Evolutionary conservation across 2,797 vertebrate genomes (phyloP), one percentile per base, ranked within the genome.

Genomic region (Semaprochilodus insignis): DNA sequence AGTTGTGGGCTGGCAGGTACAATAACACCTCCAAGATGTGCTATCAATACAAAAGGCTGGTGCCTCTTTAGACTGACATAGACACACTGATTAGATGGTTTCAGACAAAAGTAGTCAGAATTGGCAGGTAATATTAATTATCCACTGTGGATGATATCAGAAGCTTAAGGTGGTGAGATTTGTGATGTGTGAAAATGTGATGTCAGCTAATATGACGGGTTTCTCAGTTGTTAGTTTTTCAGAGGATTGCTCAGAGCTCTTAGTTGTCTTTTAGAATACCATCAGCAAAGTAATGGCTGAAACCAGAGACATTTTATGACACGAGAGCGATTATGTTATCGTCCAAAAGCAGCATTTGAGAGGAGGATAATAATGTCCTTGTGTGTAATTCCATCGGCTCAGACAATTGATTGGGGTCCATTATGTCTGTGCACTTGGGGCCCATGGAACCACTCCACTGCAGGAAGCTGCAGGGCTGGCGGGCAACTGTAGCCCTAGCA

Each of bases 1-100:
- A 95, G 94, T 1, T 99, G 98, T 81, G 97, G 98, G 48, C 95
- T 99, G 17, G 94, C 97, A 89, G 98, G 98, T 99, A 87, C 5
- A 80, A 77, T 44, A 62, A 52, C 31, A 63, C 36, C n/a, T 57
- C 5, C 36, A 77, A 6, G 21, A 23, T 6, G 15, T 6, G 23
- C 70, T 17, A 6, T 25, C 16, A 51, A 40, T 25, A 52, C 36
- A n/a, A 34, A n/a, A n/a, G 13, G 0, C 16, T 25, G 52, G 48
- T n/a, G 13, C 13, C 67, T 65, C 60, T 54, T 59, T 55, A 72
- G 72, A 72, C 77, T n/a, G 21, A 60, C 59, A 60, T 25, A 60
- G 59, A 60, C 60, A 73, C 59, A 27, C 44, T 75, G 52, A 55
- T 70, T 65, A 59, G 75, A 81, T 71, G 40, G 40, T 14, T 21